Percentiles rank a stretch among this genome's conserved stretches.
Evolutionary conservation across 2,888 invertebrate species (phyloP).

Genomic region (Acanthosepion lycidas): DNA sequence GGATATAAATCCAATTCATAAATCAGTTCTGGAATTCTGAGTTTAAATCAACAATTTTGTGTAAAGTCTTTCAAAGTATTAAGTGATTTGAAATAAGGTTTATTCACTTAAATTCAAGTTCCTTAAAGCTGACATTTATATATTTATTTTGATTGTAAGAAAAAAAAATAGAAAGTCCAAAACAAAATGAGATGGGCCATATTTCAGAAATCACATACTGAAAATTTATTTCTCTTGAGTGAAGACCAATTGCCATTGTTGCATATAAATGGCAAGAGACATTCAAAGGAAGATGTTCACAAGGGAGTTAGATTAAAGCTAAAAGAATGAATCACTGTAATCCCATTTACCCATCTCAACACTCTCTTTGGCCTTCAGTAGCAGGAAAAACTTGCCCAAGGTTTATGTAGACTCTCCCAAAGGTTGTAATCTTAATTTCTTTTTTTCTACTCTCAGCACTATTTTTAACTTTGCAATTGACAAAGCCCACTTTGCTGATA

Average conservation of each 20-base stretch:
- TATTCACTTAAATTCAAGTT: no score
- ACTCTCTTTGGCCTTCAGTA: not conserved
- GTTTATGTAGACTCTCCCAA: not conserved
- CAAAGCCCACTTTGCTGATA: not conserved
- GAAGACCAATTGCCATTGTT: slow-evolving; percentile 14
- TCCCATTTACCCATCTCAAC: slow-evolving; percentile 21
- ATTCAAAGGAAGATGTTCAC: not conserved
- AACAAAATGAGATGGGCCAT: not conserved
- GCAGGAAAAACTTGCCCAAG: not conserved
- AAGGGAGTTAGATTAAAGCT: not conserved
- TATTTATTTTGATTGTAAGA: no score
- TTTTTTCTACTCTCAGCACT: not conserved
- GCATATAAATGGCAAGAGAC: not conserved
- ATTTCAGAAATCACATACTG: not conserved
- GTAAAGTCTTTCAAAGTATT: no score
- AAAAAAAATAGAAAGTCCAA: not conserved
- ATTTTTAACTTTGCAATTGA: not conserved
- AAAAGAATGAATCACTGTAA: not conserved
- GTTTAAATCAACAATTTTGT: no score
- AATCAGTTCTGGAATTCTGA: no score
- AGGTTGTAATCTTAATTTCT: not conserved
- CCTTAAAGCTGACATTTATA: no score
- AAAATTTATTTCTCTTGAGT: not conserved
- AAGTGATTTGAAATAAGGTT: no score
- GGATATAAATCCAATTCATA: no score